Base-by-base conservation (phyloP, 2,888 invertebrate species). In the Lasius fuliginosus region DNA sequence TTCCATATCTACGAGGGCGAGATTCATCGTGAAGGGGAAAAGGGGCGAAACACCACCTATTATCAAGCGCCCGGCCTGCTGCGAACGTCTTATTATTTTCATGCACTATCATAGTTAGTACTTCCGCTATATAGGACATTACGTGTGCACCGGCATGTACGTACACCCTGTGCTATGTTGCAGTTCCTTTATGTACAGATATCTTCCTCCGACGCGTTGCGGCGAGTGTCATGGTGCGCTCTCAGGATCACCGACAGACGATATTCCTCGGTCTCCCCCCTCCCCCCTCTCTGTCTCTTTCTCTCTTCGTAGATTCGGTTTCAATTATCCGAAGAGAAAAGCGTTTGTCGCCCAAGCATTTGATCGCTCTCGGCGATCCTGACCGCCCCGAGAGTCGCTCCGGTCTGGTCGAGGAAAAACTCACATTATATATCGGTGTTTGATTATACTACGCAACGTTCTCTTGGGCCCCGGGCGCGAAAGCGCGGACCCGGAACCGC, bases 371-470 rank as follows among this genome's bases (percentile, higher is more conserved):
- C 49, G 84, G 62, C 88, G 77, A 88, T 88, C 79, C 83, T 82
- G 85, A 83, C 40, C 82, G 36, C 84, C 67, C 83, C 86, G 85
- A 82, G 69, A 92, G 86, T 91, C 90, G 92, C 90, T 58, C 46
- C 79, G 42, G n/a, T 68, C 53, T 30, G 73, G 73, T 81, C 79
- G 90, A 88, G 87, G 89, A 83, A 83, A 92, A 92, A 91, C 89
- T 92, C 91, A 91, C 90, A 91, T 91, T 91, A 90, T 90, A 86
- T 87, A 91, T 92, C 92, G 91, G 91, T 92, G 92, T 93, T 93
- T 94, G 94, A 94, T 94, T 94, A 94, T 94, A 94, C 94, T 93
- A 94, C 94, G 94, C 94, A 94, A 94, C 93, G 92, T 93, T 92
- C 92, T 92, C 92, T 89, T 84, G 90, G 88, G 88, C 90, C 92